phyloP scores from a whole-genome alignment of 2,113 vertebrate genomes.

The Dasyprocta punctata region DNA sequence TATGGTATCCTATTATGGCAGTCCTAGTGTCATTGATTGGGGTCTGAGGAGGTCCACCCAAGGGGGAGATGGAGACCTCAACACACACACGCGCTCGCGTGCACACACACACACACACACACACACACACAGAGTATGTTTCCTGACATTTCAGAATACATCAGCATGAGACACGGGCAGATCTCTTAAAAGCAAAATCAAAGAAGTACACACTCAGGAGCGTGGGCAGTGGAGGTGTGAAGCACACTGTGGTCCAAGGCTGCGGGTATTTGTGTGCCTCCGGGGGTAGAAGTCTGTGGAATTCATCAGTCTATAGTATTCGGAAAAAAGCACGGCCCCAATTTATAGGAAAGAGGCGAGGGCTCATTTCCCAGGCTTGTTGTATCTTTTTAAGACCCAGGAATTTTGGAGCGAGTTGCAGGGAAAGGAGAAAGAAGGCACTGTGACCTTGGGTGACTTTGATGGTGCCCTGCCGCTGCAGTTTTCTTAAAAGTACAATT shows the following conservation, averaged over 20 bases:
- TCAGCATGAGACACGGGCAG: background rate
- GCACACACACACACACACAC: background rate
- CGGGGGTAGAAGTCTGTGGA: background rate
- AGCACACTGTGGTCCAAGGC: background rate
- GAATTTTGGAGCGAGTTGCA: background rate
- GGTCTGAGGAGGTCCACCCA: background rate
- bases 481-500: background rate
- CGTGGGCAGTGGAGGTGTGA: background rate
- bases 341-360: background rate
- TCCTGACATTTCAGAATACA: background rate
- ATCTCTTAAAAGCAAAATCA: background rate
- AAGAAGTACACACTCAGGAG: background rate
- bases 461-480: background rate
- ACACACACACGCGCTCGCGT: background rate
- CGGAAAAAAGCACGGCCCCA: background rate
- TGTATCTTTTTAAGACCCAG: background rate
- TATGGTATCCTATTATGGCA: background rate
- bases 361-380: background rate
- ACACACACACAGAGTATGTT: background rate
- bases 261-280: background rate
- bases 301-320: background rate
- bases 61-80: background rate
- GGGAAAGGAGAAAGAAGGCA: background rate
- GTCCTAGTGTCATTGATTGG: background rate
- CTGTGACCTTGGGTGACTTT: background rate